Conservation (phyloP, 2,888 invertebrate species). For the Hirudinaria manillensis region DNA sequence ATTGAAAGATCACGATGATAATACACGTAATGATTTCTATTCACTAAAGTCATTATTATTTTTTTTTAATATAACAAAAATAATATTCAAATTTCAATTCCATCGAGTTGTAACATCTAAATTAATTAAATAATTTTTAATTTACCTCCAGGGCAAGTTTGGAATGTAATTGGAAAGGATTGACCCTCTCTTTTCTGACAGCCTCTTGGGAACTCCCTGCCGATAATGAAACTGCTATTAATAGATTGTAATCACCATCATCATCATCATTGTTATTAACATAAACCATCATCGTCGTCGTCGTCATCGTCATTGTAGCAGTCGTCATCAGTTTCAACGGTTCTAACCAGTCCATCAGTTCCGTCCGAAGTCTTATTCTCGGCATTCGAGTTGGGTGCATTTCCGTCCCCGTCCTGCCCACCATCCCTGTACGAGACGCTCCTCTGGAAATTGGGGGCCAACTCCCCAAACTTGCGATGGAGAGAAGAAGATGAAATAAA, state of each 20-base stretch:
- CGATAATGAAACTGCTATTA: not conserved
- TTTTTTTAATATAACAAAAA: no score
- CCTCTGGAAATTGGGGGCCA: conserved; percentile 26
- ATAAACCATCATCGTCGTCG: conserved; percentile 5
- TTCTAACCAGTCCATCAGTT: not conserved
- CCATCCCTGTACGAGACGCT: conserved; percentile 17
- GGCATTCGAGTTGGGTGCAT: not conserved
- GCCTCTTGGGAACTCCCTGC: conserved; percentile 4
- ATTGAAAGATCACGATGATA: no score
- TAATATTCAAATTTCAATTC: no score
- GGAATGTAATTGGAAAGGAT: conserved; percentile 42
- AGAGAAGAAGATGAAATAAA: not conserved
- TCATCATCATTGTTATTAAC: not conserved
- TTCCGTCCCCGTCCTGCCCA: not conserved
- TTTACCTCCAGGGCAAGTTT: conserved; percentile 42
- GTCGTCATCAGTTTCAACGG: no score
- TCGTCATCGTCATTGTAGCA: no score
- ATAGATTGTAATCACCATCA: not conserved
- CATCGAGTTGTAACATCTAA: no score
- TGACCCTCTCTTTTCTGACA: conserved; percentile 41
- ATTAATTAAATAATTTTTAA: no score
- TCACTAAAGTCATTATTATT: no score
- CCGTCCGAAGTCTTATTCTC: not conserved
- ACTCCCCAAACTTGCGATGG: conserved; percentile 16
- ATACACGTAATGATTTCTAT: no score